Evolutionary conservation across 2,113 vertebrate species (phyloP).

Genomic region (Mus spicilegus): DNA sequence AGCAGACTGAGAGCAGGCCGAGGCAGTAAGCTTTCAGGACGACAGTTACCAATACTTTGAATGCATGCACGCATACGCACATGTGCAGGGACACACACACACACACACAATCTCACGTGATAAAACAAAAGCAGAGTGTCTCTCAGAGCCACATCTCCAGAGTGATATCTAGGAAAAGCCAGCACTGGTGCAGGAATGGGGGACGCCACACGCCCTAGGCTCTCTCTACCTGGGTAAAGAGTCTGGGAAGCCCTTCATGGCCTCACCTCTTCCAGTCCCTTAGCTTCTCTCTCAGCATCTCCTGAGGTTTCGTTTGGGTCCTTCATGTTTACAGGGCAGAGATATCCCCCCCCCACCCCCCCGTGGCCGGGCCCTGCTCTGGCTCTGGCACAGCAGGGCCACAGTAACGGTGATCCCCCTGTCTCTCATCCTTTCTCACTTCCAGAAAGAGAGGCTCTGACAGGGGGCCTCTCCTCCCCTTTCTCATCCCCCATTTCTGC

Average conservation of each 20-base stretch:
- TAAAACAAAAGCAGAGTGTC: neutral
- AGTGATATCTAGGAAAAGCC: neutral
- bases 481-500: neutral
- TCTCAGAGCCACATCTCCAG: neutral
- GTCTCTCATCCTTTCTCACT: neutral
- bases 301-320: neutral
- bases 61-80: too few species aligned
- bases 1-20: too few species aligned
- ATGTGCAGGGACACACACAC: rapidly evolving
- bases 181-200: neutral
- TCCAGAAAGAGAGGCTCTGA: neutral
- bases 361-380: neutral
- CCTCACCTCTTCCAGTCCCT: neutral
- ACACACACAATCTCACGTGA: neutral
- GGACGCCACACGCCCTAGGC: neutral
- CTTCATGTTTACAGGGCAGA: neutral
- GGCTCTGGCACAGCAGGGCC: neutral
- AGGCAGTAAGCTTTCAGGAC: too few species aligned
- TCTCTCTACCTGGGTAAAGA: neutral
- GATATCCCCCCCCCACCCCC: too few species aligned
- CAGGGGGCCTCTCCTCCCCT: neutral
- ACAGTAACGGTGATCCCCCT: neutral
- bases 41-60: too few species aligned
- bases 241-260: neutral
- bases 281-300: neutral